phyloP scores from a whole-genome alignment of 30 jellyfish, hydroid and myxozoan genomes.

The Haliclystus octoradiatus region DNA sequence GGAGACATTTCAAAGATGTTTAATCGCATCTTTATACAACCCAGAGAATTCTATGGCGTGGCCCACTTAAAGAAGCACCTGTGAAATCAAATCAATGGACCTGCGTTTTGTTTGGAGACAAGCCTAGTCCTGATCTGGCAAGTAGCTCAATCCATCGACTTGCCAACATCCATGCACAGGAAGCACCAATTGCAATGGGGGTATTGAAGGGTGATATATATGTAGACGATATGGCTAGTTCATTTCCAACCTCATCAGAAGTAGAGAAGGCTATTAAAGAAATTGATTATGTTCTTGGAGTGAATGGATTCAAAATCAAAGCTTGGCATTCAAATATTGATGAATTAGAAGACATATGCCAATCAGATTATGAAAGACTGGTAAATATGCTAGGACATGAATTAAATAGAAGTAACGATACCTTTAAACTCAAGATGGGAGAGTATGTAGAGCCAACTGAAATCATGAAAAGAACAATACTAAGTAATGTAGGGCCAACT shows the following conservation, averaged over 20 bases:
- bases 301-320: too few relatives aligned
- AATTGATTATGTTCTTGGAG: too few relatives aligned
- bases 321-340: too few relatives aligned
- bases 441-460: too few relatives aligned
- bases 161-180: constrained; percentile 20
- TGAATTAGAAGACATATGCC: too few relatives aligned
- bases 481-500: too few relatives aligned
- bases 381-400: constrained; percentile 23
- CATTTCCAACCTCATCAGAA: constrained; percentile 24
- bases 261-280: constrained; percentile 33
- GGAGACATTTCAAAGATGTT: constrained; percentile 39
- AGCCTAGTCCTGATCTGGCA: constrained; percentile 48
- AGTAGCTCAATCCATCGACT: constrained; percentile 7
- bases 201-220: constrained; percentile 23
- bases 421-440: too few relatives aligned
- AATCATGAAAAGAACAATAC: too few relatives aligned
- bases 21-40: constrained; percentile 13
- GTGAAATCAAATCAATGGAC: constrained; percentile 19
- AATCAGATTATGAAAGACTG: constrained; percentile 3
- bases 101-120: too few relatives aligned
- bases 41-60: constrained; percentile 36
- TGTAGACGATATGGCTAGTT: too few relatives aligned
- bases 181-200: not conserved
- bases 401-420: constrained; percentile 15
- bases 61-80: not conserved